Conservation (phyloP, 2,888 invertebrate genomes). For the Celastrina argiolus region DNA sequence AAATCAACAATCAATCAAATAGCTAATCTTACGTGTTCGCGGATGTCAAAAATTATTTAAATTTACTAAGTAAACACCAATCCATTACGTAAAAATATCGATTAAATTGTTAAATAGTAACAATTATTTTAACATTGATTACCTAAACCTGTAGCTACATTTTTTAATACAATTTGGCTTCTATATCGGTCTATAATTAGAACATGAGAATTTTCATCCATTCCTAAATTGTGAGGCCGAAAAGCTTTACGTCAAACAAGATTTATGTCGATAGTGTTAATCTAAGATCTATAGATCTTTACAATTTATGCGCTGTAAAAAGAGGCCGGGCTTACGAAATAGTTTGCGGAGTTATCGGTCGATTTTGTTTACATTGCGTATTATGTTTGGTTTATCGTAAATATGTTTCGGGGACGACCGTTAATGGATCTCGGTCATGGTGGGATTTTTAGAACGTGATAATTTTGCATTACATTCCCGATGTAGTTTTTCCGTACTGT, state of each 20-base stretch:
- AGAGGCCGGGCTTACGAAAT: constrained; percentile 32
- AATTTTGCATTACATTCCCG: not conserved
- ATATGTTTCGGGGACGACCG: constrained; percentile 24
- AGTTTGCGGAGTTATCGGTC: constrained; percentile 21
- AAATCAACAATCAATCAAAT: not conserved
- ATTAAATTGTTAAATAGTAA: not conserved
- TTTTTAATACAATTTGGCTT: not conserved
- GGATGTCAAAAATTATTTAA: not conserved
- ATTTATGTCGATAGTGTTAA: constrained; percentile 25
- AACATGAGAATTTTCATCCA: not conserved
- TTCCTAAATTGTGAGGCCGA: constrained; percentile 17
- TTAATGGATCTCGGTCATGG: constrained; percentile 30
- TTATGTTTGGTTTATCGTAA: constrained; percentile 42
- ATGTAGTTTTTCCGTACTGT: not conserved
- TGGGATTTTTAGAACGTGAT: constrained; percentile 6
- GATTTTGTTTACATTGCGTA: constrained; percentile 42
- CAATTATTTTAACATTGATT: not conserved
- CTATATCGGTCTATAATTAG: not conserved
- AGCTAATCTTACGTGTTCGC: not conserved
- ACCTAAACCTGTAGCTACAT: not conserved
- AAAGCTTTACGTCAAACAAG: constrained; percentile 3
- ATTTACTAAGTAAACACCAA: not conserved
- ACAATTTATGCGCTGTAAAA: constrained; percentile 25
- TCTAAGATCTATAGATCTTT: constrained; percentile 24
- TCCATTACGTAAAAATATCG: not conserved